Conservation (phyloP, 2,888 invertebrate genomes). For the Drosophila dives region DNA sequence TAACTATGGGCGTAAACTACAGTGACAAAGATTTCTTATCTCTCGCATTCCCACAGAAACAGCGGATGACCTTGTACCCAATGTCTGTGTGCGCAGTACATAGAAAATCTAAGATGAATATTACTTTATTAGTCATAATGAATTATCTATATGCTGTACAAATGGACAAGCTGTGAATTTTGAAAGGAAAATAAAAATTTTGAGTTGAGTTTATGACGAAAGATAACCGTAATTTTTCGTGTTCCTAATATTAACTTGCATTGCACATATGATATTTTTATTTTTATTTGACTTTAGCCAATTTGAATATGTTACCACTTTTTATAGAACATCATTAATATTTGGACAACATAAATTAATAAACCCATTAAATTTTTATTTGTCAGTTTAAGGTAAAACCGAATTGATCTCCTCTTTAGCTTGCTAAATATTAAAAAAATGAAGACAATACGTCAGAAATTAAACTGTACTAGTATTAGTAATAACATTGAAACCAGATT, state of each 20-base stretch:
- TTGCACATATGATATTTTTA: background rate
- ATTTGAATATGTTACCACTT: background rate
- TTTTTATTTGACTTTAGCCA: background rate
- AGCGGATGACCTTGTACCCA: slow-evolving; percentile 40
- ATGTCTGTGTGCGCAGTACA: background rate
- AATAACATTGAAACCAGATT: slow-evolving; percentile 8
- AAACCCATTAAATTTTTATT: background rate
- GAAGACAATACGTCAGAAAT: background rate
- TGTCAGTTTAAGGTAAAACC: background rate
- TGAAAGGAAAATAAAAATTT: background rate
- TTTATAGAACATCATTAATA: background rate
- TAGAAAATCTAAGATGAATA: slow-evolving; percentile 16
- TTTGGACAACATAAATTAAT: background rate
- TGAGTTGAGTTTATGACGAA: background rate
- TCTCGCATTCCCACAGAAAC: slow-evolving; percentile 8
- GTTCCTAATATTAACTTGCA: background rate
- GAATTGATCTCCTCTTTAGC: background rate
- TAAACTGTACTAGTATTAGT: background rate
- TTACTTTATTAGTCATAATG: slow-evolving; percentile 4
- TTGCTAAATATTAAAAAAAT: background rate
- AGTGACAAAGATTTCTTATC: slow-evolving; percentile 39
- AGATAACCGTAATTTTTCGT: background rate
- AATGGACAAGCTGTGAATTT: background rate
- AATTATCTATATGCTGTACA: background rate
- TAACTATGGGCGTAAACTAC: slow-evolving; percentile 13